These are phyloP conservation scores for Hippoglossus stenolepis DNA, from an alignment of 2,113 vertebrate species.

Conservation along the genomic window DNA sequence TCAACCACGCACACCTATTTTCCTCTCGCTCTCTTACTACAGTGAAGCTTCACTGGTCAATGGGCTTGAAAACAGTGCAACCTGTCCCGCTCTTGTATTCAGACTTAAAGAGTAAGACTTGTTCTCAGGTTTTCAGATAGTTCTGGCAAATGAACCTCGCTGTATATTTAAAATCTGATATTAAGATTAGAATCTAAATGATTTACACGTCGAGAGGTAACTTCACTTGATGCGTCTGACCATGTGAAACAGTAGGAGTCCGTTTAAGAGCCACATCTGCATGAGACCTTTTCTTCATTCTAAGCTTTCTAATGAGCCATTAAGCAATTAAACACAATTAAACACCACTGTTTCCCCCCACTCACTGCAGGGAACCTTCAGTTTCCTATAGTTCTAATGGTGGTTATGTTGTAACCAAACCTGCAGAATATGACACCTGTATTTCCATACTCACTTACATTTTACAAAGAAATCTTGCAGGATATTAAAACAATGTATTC, in stretches of 20 bases:
- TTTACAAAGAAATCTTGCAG: neutral
- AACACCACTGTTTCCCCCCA: neutral
- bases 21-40: neutral
- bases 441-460: neutral
- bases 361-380: conserved; percentile 1
- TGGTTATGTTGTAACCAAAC: neutral
- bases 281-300: too few relatives aligned
- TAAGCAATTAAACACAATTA: neutral
- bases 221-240: too few relatives aligned
- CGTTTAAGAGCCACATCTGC: too few relatives aligned
- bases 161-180: too few relatives aligned
- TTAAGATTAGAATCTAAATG: too few relatives aligned
- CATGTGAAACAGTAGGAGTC: too few relatives aligned
- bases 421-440: neutral
- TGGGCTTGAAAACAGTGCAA: conserved; percentile 15
- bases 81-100: neutral
- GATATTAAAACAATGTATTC: neutral
- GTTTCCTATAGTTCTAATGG: neutral
- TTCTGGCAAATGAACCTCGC: too few relatives aligned
- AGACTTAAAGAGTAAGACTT: neutral
- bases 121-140: neutral
- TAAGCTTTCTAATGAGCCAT: neutral
- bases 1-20: conserved; percentile 10
- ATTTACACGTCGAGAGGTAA: too few relatives aligned
- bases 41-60: neutral